These are phyloP conservation scores for Leptinotarsa peninsularis DNA, from an alignment of 2,888 invertebrate species.

Conservation along the genomic window DNA sequence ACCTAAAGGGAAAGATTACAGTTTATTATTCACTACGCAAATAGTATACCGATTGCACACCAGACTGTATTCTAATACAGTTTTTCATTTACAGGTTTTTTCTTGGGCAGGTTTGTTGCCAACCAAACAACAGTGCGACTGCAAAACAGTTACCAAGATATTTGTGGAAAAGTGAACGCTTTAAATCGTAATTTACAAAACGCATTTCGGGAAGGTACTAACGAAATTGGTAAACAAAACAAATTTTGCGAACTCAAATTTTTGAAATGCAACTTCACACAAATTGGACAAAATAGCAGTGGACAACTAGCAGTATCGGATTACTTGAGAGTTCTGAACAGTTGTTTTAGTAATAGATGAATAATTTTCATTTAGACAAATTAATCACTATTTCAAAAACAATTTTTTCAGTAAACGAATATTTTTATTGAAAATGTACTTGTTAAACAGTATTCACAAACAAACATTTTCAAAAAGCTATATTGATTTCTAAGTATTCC, in stretches of 20 bases:
- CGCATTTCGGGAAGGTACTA: constrained; percentile 36
- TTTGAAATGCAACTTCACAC: constrained; percentile 37
- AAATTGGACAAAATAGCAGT: constrained; percentile 33
- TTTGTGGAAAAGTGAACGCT: constrained; percentile 38
- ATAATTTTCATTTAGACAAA: not conserved
- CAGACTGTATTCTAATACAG: constrained; percentile 18
- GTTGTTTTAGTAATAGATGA: constrained; percentile 46
- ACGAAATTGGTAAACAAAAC: not conserved
- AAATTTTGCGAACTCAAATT: constrained; percentile 22
- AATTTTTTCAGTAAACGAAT: too few relatives aligned
- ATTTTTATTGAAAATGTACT: too few relatives aligned
- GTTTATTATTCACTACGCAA: too few relatives aligned
- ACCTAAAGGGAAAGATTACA: too few relatives aligned
- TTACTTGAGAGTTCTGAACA: constrained; percentile 42
- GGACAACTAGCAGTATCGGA: constrained; percentile 27
- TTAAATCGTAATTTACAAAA: constrained; percentile 44
- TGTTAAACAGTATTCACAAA: too few relatives aligned
- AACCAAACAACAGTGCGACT: constrained; percentile 60
- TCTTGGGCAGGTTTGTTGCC: constrained; percentile 66
- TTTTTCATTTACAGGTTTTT: constrained; percentile 60
- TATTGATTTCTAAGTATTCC: too few relatives aligned
- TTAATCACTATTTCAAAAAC: too few relatives aligned
- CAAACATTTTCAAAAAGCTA: too few relatives aligned
- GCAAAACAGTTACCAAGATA: constrained; percentile 57
- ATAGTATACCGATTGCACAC: too few relatives aligned